Base-by-base conservation (phyloP, 2,113 vertebrate species). In the Indri indri region DNA sequence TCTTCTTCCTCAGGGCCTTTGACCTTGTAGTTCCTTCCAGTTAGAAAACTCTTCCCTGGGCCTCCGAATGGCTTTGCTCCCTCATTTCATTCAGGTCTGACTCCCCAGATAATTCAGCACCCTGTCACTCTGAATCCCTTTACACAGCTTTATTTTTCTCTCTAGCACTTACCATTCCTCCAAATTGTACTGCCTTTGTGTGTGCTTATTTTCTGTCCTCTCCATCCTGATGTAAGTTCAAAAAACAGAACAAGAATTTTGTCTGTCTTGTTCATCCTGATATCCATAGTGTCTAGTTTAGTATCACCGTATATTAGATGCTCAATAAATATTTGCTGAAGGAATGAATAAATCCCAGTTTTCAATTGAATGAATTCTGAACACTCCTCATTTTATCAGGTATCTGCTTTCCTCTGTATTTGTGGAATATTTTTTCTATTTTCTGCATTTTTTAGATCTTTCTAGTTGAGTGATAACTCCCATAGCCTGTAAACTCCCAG, bases 281-380 rank as follows among this genome's bases (percentile, higher is more conserved):
- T 59, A 84, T 40, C 47, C 40, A 8, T 54, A 68, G 52, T 81
- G 37, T 91, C 50, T 63, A 65, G 27, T 81, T 85, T 88, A 91
- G 25, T 73, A 37, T 81, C 20, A 84, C 3, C 16, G 4, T 45
- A 17, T 45, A 73, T 68, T 34, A 76, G 37, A n/a, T 54, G 27
- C 22, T 81, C 50, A 47, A 37, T 86, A 86, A 96, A 84, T 70
- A 71, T 66, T 70, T 92, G 30, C 65, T 81, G 37, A 96, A 61
- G 7, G 22, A 71, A 66, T 76, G 32, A 82, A 84, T 83, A 50
- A 80, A 50, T 70, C 20, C 34, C 32, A n/a, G 47, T 59, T 95
- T 81, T 74, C 18, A 61, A 27, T 3, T 59, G 22, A 87, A 13
- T 86, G 22, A 81, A 77, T 91, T 61, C 45, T 59, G 52, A 85